A percentile compares a stretch with the other conserved stretches of the same genome.
Evolutionary conservation across 2,888 invertebrate species (phyloP).

Genomic region (Parnassius glacialis): DNA sequence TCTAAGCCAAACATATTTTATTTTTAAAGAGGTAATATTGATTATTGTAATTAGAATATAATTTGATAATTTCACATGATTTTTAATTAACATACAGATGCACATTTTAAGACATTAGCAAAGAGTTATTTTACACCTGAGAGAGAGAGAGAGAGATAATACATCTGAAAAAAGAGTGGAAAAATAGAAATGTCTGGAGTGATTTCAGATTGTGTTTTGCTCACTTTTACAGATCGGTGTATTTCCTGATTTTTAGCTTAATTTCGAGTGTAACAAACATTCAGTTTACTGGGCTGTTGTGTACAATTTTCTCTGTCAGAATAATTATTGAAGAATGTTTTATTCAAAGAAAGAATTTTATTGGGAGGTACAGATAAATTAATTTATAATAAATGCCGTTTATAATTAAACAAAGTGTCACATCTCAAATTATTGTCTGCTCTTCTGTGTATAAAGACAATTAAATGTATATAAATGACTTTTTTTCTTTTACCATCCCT

Average conservation of each 20-base stretch:
- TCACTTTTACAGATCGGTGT: slow-evolving; percentile 1
- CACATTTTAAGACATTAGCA: neutral
- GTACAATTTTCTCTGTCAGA: slow-evolving; percentile 1
- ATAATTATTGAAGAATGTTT: slow-evolving; percentile 7
- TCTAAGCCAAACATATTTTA: neutral
- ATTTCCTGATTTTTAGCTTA: slow-evolving; percentile 19
- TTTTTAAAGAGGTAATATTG: neutral
- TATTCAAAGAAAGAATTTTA: slow-evolving; percentile 4
- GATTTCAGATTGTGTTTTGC: neutral
- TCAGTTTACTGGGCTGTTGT: neutral
- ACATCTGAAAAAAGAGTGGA: neutral
- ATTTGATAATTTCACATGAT: neutral
- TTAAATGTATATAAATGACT: slow-evolving; percentile 40
- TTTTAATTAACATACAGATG: neutral
- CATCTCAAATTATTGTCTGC: slow-evolving; percentile 30
- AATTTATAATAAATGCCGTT: slow-evolving; percentile 14
- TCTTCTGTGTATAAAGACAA: slow-evolving; percentile 39
- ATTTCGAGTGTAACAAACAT: neutral
- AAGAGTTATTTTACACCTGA: neutral
- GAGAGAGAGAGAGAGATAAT: too few relatives aligned
- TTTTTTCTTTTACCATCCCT: neutral
- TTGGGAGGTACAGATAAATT: slow-evolving; percentile 24
- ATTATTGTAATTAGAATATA: neutral
- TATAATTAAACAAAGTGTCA: slow-evolving; percentile 20
- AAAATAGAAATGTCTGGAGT: neutral